Evolutionary conservation across 2,797 vertebrate genomes (phyloP).

Genomic region (Tinamus major): DNA sequence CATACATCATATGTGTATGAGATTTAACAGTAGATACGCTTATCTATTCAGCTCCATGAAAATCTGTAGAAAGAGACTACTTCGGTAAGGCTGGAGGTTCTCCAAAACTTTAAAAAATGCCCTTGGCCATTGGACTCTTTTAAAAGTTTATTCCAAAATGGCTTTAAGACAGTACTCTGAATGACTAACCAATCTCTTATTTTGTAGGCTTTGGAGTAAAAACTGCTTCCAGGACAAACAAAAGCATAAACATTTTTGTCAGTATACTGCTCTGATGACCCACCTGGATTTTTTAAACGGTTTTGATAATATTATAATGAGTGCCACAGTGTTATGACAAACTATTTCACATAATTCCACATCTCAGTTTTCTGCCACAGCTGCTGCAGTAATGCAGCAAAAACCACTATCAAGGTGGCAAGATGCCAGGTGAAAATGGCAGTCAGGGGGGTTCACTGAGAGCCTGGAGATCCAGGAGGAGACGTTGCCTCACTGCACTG

Average conservation of each 20-base stretch:
- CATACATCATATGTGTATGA: accelerated
- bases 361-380: conserved; percentile 2
- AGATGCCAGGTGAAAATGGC: neutral
- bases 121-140: neutral
- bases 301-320: neutral
- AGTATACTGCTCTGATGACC: neutral
- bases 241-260: neutral
- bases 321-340: neutral
- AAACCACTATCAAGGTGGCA: neutral
- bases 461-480: neutral
- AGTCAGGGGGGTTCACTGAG: neutral
- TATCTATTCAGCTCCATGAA: neutral
- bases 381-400: neutral
- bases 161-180: neutral
- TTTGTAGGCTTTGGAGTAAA: neutral
- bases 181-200: neutral
- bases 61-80: neutral
- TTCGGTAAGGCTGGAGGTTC: neutral
- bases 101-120: neutral
- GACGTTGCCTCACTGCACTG: neutral
- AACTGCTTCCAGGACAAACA: neutral
- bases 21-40: neutral
- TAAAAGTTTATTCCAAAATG: neutral
- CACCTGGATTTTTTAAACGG: neutral
- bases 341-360: neutral